Evolutionary conservation across 92 coral and sea anemone species (phyloP).

Genomic region (Umimayanthus chanpuru): DNA sequence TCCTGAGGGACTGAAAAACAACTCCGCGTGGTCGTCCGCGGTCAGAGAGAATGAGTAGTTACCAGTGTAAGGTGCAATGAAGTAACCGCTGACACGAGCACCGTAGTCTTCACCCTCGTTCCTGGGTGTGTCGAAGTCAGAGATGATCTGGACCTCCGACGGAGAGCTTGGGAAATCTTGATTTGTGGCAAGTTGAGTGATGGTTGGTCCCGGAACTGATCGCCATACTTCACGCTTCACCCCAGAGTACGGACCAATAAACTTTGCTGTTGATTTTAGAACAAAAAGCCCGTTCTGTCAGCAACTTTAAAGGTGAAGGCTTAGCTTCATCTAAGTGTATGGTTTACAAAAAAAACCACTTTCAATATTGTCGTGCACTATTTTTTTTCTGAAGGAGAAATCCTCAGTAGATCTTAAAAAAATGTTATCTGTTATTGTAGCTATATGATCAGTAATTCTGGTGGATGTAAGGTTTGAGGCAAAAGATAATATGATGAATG

Average conservation of each 20-base stretch:
- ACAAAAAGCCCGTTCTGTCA: background rate
- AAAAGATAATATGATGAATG: no score
- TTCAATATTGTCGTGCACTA: no score
- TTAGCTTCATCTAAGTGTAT: no score
- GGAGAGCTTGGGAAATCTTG: constrained; percentile 74
- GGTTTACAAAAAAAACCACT: no score
- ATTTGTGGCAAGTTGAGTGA: constrained; percentile 67
- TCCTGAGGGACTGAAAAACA: constrained; percentile 77
- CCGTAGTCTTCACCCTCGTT: constrained; percentile 83
- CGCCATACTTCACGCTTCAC: constrained; percentile 89
- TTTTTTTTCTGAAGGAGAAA: no score
- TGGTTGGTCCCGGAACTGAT: constrained; percentile 67
- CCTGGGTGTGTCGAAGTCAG: constrained; percentile 73
- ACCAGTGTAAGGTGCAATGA: constrained; percentile 86
- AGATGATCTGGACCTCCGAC: constrained; percentile 59
- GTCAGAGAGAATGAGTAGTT: constrained; percentile 75
- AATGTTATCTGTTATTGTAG: no score
- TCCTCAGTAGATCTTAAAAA: no score
- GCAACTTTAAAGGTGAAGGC: background rate
- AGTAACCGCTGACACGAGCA: constrained; percentile 75
- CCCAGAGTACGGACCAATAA: constrained; percentile 74
- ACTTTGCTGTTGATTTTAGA: constrained; percentile 54
- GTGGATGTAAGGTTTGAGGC: no score
- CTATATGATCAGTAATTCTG: no score
- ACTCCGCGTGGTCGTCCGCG: constrained; percentile 87